Evolutionary conservation across 2,888 invertebrate genomes (phyloP).

Genomic region (Drosophila kuntzei): DNA sequence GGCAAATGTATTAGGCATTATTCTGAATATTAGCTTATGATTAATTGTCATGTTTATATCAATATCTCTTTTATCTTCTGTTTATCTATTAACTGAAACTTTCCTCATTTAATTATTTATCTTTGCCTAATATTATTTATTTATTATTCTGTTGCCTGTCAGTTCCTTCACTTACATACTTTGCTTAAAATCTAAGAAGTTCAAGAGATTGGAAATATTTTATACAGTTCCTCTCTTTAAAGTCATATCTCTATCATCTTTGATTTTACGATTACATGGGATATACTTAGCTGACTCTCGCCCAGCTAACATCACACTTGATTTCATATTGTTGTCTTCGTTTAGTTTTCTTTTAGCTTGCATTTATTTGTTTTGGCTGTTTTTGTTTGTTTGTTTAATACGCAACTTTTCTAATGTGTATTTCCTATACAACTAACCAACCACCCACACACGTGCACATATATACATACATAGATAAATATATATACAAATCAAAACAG

Average conservation of each 20-base stretch:
- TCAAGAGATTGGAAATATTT: no score
- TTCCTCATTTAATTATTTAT: no score
- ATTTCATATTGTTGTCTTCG: conserved; percentile 7
- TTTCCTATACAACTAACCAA: neutral
- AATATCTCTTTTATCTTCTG: no score
- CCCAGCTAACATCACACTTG: neutral
- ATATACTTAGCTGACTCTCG: neutral
- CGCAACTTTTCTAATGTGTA: conserved; percentile 53
- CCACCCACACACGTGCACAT: neutral
- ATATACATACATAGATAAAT: neutral
- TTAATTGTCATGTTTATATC: no score
- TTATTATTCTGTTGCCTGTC: no score
- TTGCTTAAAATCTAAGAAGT: no score
- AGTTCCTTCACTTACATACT: no score
- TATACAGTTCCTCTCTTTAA: no score
- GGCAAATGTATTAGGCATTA: neutral
- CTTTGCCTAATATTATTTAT: no score
- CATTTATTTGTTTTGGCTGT: conserved; percentile 40
- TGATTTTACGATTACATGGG: neutral
- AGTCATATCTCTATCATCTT: neutral
- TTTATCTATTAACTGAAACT: no score
- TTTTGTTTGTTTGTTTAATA: conserved; percentile 55
- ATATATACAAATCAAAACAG: conserved; percentile 47
- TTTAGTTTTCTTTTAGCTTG: conserved; percentile 26
- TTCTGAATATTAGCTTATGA: no score